These are phyloP conservation scores for Lasioglossum pauxillum DNA, from an alignment of 2,888 invertebrate species.

Conservation along the genomic window DNA sequence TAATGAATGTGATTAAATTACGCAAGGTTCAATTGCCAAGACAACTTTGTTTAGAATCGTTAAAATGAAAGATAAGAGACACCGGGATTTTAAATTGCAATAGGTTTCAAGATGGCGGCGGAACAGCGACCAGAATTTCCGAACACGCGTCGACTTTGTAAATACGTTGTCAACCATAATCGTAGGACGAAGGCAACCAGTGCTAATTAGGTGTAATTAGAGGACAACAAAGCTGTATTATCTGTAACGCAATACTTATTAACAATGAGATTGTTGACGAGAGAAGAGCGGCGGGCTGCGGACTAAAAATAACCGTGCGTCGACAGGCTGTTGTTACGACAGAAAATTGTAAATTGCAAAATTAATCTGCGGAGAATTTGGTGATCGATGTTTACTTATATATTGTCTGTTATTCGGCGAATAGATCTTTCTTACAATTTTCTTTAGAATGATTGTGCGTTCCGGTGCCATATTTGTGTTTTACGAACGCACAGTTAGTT, in stretches of 20 bases:
- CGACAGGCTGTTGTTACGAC: neutral
- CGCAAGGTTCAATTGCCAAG: neutral
- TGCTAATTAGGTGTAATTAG: conserved; percentile 70
- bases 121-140: conserved; percentile 8
- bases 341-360: neutral
- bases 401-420: neutral
- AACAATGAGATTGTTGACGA: conserved; percentile 50
- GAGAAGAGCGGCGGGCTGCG: conserved; percentile 20
- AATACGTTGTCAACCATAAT: conserved; percentile 53
- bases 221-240: conserved; percentile 56
- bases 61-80: neutral
- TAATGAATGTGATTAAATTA: neutral
- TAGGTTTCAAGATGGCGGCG: neutral
- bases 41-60: neutral
- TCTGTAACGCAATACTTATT: conserved; percentile 63
- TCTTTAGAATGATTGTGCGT: neutral
- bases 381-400: neutral
- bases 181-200: conserved; percentile 47
- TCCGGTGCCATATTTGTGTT: neutral
- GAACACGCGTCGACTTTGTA: conserved; percentile 42
- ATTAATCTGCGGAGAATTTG: neutral
- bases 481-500: neutral
- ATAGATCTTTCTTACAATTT: neutral
- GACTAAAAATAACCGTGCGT: neutral
- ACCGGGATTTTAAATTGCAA: neutral